Conservation (phyloP, 1,140 invertebrate genomes). For the Solenopsis invicta region DNA sequence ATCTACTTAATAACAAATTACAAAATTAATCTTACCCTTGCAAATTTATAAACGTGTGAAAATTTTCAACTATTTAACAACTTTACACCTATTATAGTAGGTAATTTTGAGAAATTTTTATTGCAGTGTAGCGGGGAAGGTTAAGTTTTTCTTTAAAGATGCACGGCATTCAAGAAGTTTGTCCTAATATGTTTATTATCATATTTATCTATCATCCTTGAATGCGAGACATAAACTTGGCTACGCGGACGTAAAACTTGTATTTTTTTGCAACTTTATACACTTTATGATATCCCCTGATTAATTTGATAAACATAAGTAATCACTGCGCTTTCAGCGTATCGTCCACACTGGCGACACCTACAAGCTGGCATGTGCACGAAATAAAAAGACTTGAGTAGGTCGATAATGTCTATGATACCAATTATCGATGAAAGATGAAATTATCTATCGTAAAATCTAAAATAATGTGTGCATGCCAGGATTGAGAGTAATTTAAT, state of each 20-base stretch:
- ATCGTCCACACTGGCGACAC: neutral
- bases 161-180: constrained; percentile 83
- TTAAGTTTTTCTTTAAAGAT: constrained; percentile 83
- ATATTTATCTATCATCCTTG: constrained; percentile 85
- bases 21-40: too few species aligned
- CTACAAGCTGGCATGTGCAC: neutral
- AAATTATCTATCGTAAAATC: too few species aligned
- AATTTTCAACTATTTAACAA: too few species aligned
- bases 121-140: constrained; percentile 57
- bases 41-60: too few species aligned
- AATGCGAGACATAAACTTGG: constrained; percentile 19
- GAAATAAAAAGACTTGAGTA: neutral
- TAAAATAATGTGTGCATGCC: too few species aligned
- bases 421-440: neutral
- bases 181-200: constrained; percentile 80
- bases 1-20: too few species aligned
- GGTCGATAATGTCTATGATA: neutral
- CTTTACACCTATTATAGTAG: too few species aligned
- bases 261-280: neutral
- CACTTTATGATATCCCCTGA: neutral
- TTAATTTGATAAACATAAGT: neutral
- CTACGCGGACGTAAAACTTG: neutral
- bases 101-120: too few species aligned
- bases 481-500: too few species aligned
- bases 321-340: neutral